Evolutionary conservation across 2,113 vertebrate species (phyloP).

Genomic region (Pseudolaguvia tuberculata): DNA sequence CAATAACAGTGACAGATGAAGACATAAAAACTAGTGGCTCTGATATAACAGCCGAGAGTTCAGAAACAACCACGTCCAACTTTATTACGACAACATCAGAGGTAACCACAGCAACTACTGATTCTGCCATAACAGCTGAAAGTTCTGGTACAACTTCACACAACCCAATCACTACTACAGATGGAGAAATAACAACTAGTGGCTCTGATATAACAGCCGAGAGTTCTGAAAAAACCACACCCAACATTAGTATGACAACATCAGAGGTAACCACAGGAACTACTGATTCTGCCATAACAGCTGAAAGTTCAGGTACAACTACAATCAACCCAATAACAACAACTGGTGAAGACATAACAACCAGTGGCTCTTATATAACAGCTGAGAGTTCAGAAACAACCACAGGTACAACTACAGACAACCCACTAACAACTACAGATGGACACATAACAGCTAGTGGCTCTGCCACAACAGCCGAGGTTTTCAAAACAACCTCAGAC

Average conservation of each 20-base stretch:
- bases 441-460: background rate
- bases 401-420: background rate
- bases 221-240: background rate
- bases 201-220: background rate
- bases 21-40: background rate
- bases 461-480: background rate
- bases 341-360: background rate
- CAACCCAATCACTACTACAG: background rate
- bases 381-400: background rate
- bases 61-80: background rate
- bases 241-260: background rate
- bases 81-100: background rate
- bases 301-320: background rate
- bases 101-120: background rate
- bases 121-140: background rate
- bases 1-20: background rate
- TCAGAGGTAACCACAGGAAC: background rate
- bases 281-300: background rate
- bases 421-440: background rate
- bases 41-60: background rate
- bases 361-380: background rate
- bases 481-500: background rate
- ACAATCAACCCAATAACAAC: background rate
- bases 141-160: background rate
- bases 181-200: background rate